Conservation (phyloP, 2,113 vertebrate genomes). For the Hypocryptadius cinnamomeus region DNA sequence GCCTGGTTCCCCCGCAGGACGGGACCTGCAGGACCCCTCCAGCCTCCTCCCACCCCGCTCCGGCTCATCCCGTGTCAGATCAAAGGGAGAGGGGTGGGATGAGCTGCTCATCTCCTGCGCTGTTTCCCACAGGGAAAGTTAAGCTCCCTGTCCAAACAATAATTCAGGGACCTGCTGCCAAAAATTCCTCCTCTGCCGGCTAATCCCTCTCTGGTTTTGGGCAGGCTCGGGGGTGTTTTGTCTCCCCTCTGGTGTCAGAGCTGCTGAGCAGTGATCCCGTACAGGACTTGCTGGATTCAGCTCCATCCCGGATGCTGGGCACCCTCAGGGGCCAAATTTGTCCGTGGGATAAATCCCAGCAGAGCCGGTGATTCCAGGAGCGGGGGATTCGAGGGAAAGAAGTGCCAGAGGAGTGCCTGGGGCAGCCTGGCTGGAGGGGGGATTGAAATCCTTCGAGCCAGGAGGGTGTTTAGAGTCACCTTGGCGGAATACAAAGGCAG, state of each 20-base stretch:
- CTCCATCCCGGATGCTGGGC: background rate
- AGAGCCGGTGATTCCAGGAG: background rate
- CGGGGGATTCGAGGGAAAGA: background rate
- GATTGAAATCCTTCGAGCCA: background rate
- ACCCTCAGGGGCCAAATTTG: background rate
- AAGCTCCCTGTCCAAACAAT: background rate
- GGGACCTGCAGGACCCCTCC: background rate
- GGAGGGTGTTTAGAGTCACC: background rate
- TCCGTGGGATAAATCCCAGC: background rate
- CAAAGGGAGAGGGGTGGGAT: fast-evolving
- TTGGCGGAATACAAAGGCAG: background rate
- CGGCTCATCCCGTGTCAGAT: fast-evolving
- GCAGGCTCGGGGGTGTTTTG: background rate
- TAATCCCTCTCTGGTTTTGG: background rate
- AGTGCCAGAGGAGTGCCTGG: background rate
- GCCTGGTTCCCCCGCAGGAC: fast-evolving
- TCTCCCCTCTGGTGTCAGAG: background rate
- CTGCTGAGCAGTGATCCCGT: background rate
- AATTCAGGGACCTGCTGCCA: background rate
- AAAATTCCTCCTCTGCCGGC: background rate
- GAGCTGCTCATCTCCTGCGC: background rate
- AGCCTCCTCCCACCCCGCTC: background rate
- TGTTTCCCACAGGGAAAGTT: background rate
- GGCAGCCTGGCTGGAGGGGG: fast-evolving
- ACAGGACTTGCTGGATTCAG: background rate